Evolutionary conservation across 2,797 vertebrate genomes (phyloP).

Genomic region (Phalloptychus januarius): DNA sequence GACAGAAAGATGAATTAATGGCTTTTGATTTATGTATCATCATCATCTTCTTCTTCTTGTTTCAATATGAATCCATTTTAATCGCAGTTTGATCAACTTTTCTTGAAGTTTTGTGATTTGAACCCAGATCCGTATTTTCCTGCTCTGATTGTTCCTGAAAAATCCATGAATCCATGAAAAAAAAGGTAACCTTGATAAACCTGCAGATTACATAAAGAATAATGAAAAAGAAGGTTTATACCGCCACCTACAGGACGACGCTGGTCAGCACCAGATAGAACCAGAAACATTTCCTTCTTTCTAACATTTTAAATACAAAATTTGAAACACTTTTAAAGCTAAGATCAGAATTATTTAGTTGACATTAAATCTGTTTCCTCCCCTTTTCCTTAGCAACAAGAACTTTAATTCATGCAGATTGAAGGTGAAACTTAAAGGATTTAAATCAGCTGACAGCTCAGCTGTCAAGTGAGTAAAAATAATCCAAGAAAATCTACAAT

Average conservation of each 20-base stretch:
- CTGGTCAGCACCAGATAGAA: background rate
- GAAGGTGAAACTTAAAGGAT: no score
- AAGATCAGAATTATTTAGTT: background rate
- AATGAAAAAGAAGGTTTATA: constrained; percentile 34
- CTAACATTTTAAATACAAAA: background rate
- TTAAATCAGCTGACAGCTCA: no score
- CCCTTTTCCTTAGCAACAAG: background rate
- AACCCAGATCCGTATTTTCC: background rate
- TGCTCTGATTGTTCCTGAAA: background rate
- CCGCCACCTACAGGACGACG: constrained; percentile 60
- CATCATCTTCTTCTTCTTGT: background rate
- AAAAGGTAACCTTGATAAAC: background rate
- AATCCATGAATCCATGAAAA: background rate
- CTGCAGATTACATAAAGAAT: background rate
- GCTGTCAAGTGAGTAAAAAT: no score
- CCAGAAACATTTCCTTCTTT: background rate
- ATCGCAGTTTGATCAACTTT: background rate
- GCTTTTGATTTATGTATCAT: background rate
- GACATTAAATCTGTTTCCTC: background rate
- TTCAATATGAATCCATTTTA: no score
- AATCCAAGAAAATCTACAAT: no score
- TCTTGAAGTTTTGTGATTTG: background rate
- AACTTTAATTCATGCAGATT: background rate
- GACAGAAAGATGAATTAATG: background rate
- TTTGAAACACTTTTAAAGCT: background rate